A percentile compares a stretch with the other conserved stretches of the same genome.
Evolutionary conservation across 1,140 invertebrate genomes (phyloP).

Genomic region (Mactra quadrangularis): DNA sequence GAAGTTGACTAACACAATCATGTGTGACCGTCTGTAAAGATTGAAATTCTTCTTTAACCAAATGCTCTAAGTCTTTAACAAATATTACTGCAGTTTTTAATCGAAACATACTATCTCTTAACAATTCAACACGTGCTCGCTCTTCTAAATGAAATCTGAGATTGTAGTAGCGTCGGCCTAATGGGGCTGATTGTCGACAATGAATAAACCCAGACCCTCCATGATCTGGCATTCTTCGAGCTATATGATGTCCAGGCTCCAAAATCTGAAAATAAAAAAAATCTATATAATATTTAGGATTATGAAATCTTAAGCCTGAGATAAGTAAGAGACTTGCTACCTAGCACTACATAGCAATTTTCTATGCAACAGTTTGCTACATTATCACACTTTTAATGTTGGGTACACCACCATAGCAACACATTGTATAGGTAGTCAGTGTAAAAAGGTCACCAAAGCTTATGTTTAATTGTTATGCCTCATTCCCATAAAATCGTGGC

Average conservation of each 20-base stretch:
- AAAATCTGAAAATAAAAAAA: conserved; percentile 70
- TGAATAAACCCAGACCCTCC: conserved; percentile 78
- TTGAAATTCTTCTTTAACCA: conserved; percentile 77
- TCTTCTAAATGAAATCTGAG: conserved; percentile 76
- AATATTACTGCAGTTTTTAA: conserved; percentile 73
- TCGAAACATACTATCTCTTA: conserved; percentile 77
- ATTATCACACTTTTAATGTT: too few species aligned
- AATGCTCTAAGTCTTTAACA: conserved; percentile 77
- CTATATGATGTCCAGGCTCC: conserved; percentile 77
- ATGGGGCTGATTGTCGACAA: conserved; percentile 70
- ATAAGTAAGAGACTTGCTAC: too few species aligned
- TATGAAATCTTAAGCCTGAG: neutral
- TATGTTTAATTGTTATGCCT: too few species aligned
- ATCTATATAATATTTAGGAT: neutral
- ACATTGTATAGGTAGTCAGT: too few species aligned
- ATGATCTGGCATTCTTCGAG: conserved; percentile 74
- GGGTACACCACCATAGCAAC: too few species aligned
- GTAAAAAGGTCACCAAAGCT: too few species aligned
- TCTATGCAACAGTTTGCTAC: too few species aligned
- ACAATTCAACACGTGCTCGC: conserved; percentile 76
- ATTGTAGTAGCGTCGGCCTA: conserved; percentile 76
- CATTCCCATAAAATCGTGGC: too few species aligned
- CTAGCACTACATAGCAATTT: too few species aligned
- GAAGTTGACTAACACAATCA: conserved; percentile 70
- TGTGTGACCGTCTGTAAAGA: conserved; percentile 78